Evolutionary conservation across 2,797 vertebrate genomes (phyloP), one percentile per base, ranked within the genome.

Genomic region (Chaenodraco wilsoni): DNA sequence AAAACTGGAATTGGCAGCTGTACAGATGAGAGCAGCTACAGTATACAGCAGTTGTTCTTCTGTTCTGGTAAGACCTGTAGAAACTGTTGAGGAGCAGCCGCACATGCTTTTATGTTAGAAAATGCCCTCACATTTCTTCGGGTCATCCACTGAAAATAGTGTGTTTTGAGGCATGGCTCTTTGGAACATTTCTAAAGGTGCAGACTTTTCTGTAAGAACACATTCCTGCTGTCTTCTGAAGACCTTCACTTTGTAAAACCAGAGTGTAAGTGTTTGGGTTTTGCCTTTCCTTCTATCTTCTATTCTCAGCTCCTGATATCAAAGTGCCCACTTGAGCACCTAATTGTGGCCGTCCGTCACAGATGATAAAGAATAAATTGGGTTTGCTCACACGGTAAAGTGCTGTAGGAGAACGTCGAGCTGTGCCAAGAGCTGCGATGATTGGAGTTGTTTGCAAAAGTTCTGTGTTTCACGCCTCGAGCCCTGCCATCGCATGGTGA

Each of bases 401-500:
- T 64, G 67, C 45, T n/a, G 76, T 68, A 63, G 65, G 74, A 65
- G 63, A 72, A 63, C 40, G 50, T 31, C 41, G 23, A 12, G 0
- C 45, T 9, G 59, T 31, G 19, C 0, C 55, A 55, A 41, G 40
- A 70, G 48, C 64, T 69, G 41, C 2, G 14, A 56, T 70, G 59
- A 77, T 78, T 70, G 54, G 58, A 84, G 46, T 60, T 43, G 48
- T 70, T 85, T 41, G 64, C 57, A 62, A 60, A 87, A 76, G 72
- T 84, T 82, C 58, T n/a, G 40, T 23, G 16, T 49, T 78, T 76
- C 58, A 75, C 15, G 65, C 74, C 74, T 76, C 41, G 2, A 81
- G 84, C 74, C 62, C 23, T 45, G 69, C 77, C 70, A 48, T 68
- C 21, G 16, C 52, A 43, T 52, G 77, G 58, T 41, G 81, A 87